These are phyloP conservation scores for Eptesicus fuscus DNA, from an alignment of 2,113 vertebrate genomes.

Conservation along the genomic window DNA sequence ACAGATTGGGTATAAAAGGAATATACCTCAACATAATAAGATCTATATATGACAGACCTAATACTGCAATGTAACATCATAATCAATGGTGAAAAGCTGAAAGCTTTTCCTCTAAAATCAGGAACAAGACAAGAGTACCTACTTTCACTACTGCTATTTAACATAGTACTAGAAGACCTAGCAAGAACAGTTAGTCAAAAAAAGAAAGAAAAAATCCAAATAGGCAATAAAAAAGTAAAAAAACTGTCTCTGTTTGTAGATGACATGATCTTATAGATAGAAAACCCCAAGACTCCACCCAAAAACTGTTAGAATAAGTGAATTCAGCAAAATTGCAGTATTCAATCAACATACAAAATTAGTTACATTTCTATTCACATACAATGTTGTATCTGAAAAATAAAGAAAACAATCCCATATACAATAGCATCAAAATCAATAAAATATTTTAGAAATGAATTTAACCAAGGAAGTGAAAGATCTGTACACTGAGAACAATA, in stretches of 20 bases:
- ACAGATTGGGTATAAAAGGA: neutral
- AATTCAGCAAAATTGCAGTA: neutral
- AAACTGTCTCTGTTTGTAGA: too few species aligned
- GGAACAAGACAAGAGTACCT: too few species aligned
- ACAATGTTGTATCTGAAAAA: neutral
- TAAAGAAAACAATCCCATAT: neutral
- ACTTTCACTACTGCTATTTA: neutral
- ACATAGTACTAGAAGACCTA: neutral
- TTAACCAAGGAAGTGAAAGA: neutral
- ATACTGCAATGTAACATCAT: too few species aligned
- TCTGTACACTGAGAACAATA: neutral
- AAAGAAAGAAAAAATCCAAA: neutral
- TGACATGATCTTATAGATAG: neutral
- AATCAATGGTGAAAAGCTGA: too few species aligned
- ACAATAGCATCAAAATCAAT: neutral
- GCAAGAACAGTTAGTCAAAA: neutral
- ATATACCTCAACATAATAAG: too few species aligned
- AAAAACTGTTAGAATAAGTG: neutral
- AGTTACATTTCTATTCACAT: neutral
- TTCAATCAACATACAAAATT: neutral
- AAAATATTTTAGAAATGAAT: neutral
- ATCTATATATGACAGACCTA: too few species aligned
- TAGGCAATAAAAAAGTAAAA: neutral
- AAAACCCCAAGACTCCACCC: neutral
- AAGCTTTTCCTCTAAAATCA: too few species aligned